A percentile compares a stretch with the other conserved stretches of the same genome.
Conservation (phyloP, 2,113 vertebrate species). For the Solenodon paradoxus region DNA sequence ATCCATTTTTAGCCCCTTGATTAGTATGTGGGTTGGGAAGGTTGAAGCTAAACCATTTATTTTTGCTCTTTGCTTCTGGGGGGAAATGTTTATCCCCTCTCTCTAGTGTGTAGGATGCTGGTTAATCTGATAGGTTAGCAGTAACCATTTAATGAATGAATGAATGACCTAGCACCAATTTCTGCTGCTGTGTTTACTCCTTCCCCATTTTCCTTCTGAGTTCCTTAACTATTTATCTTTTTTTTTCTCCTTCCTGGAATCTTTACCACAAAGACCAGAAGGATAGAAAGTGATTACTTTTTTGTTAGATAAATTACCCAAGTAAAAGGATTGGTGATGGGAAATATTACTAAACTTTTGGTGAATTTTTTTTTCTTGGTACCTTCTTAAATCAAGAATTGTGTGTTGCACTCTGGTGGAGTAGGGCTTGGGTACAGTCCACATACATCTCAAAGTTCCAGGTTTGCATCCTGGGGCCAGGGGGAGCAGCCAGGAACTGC, state of each 20-base stretch:
- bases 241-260: conserved; percentile 20
- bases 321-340: background rate
- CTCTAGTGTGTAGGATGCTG: background rate
- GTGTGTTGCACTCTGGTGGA: too few relatives aligned
- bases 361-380: background rate
- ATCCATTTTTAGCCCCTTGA: conserved; percentile 27
- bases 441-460: too few relatives aligned
- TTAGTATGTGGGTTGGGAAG: background rate
- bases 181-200: background rate
- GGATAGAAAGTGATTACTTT: background rate
- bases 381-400: too few relatives aligned
- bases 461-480: too few relatives aligned
- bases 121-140: background rate
- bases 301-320: background rate
- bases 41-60: background rate
- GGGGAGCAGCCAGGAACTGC: too few relatives aligned
- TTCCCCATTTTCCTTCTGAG: background rate
- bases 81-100: background rate
- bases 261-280: background rate
- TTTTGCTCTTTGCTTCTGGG: conserved; percentile 1
- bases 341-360: background rate
- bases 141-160: background rate
- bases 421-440: too few relatives aligned
- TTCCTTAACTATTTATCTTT: background rate
- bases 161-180: background rate